Evolutionary conservation across 2,888 invertebrate species (phyloP).

Genomic region (Sinelater perroti): DNA sequence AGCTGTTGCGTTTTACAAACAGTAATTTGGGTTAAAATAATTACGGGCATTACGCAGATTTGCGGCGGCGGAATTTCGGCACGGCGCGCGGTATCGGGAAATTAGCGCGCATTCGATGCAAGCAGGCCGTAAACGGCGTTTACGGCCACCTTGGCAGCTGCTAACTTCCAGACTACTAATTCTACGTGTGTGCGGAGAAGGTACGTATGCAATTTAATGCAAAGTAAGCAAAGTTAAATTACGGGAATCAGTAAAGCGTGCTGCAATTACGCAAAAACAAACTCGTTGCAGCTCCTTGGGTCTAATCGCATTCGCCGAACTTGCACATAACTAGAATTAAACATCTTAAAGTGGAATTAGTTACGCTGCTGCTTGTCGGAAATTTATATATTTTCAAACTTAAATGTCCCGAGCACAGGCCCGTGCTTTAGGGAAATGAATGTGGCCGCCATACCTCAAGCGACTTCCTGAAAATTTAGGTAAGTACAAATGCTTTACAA

Average conservation of each 20-base stretch:
- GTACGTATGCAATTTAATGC: constrained; percentile 25
- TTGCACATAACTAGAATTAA: constrained; percentile 44
- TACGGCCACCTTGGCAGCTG: constrained; percentile 28
- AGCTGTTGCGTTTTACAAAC: constrained; percentile 17
- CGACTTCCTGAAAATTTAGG: too few species aligned
- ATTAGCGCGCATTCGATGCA: constrained; percentile 22
- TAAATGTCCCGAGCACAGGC: constrained; percentile 1
- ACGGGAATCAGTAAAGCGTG: constrained; percentile 37
- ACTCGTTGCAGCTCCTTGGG: constrained; percentile 31
- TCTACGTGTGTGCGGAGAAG: constrained; percentile 29
- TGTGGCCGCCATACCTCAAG: too few species aligned
- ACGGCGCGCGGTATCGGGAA: constrained; percentile 6
- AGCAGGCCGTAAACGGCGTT: constrained; percentile 29
- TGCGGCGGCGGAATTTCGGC: neutral
- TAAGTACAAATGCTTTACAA: too few species aligned
- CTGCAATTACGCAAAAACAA: constrained; percentile 37
- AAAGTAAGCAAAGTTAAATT: constrained; percentile 37
- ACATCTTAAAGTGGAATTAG: constrained; percentile 32
- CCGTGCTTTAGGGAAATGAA: too few species aligned
- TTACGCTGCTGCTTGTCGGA: constrained; percentile 13
- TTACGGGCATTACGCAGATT: constrained; percentile 11
- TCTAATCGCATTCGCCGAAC: constrained; percentile 42
- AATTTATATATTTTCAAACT: constrained; percentile 16
- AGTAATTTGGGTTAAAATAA: constrained; percentile 30
- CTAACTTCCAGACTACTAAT: constrained; percentile 34